Evolutionary conservation across 2,113 vertebrate genomes (phyloP).

Genomic region (Merops nubicus): DNA sequence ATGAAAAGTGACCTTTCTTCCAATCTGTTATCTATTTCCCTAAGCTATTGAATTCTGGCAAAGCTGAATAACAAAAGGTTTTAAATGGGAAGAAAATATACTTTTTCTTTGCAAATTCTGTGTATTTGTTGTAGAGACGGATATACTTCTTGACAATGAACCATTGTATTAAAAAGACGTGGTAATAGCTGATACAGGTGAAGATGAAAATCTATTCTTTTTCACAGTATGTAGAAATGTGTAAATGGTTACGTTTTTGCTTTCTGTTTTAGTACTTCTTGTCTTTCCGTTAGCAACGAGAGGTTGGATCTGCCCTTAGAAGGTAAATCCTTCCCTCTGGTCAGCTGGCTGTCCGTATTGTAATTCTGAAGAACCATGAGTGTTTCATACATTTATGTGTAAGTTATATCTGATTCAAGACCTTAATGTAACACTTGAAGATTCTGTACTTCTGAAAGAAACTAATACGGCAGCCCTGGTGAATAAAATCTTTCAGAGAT

Average conservation of each 20-base stretch:
- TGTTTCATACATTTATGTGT: background rate
- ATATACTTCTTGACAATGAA: background rate
- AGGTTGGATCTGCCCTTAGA: background rate
- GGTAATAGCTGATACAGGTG: background rate
- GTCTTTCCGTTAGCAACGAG: background rate
- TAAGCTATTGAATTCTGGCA: background rate
- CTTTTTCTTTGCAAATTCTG: accelerated
- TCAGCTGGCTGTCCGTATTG: background rate
- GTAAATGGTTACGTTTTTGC: background rate
- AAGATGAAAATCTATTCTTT: background rate
- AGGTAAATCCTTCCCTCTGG: background rate
- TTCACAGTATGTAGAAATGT: background rate
- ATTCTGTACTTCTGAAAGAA: background rate
- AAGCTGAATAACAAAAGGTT: background rate
- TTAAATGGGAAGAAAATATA: background rate
- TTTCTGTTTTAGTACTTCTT: background rate
- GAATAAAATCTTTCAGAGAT: background rate
- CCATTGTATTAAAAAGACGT: background rate
- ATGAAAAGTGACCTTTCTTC: background rate
- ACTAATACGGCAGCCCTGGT: background rate
- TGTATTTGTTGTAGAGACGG: background rate
- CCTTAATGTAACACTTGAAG: background rate
- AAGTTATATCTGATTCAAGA: background rate
- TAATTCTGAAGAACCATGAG: background rate
- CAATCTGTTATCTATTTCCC: background rate